These are phyloP conservation scores for Onthophagus taurus DNA, from an alignment of 1,140 invertebrate species.

Conservation along the genomic window DNA sequence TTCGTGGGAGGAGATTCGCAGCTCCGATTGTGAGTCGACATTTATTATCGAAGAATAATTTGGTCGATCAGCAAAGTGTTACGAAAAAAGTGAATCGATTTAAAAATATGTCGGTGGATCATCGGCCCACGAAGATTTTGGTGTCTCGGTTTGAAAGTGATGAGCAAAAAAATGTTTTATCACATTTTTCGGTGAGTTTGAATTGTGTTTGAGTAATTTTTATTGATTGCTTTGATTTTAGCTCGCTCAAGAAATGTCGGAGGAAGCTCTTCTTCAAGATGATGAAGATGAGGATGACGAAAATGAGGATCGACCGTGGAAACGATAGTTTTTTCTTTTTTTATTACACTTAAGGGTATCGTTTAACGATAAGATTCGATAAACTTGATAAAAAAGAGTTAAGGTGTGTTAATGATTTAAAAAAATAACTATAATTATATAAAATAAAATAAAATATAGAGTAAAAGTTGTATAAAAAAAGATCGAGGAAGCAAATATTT, in stretches of 20 bases:
- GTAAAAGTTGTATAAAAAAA: too few species aligned
- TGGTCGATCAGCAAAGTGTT: conserved; percentile 21
- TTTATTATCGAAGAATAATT: conserved; percentile 33
- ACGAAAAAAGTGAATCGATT: conserved; percentile 25
- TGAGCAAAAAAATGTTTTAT: conserved; percentile 57
- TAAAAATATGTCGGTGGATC: conserved; percentile 58
- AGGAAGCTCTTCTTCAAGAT: conserved; percentile 40
- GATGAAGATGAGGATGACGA: conserved; percentile 54
- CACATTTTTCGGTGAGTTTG: conserved; percentile 61
- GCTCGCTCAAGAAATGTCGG: conserved; percentile 32
- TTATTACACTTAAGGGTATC: too few species aligned
- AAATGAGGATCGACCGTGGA: conserved; percentile 48
- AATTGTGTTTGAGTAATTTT: not conserved
- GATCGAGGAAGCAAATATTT: too few species aligned
- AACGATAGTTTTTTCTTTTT: conserved; percentile 40
- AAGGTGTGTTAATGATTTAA: too few species aligned
- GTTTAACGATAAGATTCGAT: too few species aligned
- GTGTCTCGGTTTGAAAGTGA: conserved; percentile 68
- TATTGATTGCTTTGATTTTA: conserved; percentile 5
- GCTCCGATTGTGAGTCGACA: conserved; percentile 37
- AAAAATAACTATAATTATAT: too few species aligned
- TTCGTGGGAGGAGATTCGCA: conserved; percentile 27
- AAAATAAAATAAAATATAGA: too few species aligned
- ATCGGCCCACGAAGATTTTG: conserved; percentile 67
- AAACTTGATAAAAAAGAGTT: too few species aligned